phyloP scores from a whole-genome alignment of 53 echinoderm and acorn worm species.

The Crossaster papposus region DNA sequence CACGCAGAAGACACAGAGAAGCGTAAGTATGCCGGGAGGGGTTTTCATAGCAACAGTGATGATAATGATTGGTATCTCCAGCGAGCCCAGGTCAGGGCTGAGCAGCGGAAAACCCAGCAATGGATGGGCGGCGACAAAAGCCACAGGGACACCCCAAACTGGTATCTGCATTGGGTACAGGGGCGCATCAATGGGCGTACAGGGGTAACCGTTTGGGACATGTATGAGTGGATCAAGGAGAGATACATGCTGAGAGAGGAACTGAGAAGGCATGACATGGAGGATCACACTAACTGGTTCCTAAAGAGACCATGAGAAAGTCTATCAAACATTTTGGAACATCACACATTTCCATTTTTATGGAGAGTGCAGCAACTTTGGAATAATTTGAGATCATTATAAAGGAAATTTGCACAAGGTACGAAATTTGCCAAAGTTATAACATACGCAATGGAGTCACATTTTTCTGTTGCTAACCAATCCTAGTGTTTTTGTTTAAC shows the following conservation, averaged over 20 bases:
- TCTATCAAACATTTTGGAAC: neutral
- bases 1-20: constrained; percentile 5
- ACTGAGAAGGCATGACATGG: constrained; percentile 77
- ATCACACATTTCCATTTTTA: neutral
- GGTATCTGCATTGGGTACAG: constrained; percentile 83
- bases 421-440: no score
- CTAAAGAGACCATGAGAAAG: constrained; percentile 68
- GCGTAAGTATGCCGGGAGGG: constrained; percentile 70
- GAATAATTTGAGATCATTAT: neutral
- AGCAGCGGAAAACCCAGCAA: constrained; percentile 34
- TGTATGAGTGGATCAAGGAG: constrained; percentile 90
- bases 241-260: constrained; percentile 73
- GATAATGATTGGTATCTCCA: constrained; percentile 80
- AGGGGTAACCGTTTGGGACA: constrained; percentile 91
- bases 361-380: neutral
- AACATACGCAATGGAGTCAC: no score
- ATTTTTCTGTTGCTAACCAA: neutral
- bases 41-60: constrained; percentile 72
- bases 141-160: constrained; percentile 45
- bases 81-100: constrained; percentile 78
- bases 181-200: constrained; percentile 71
- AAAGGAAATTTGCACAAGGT: neutral
- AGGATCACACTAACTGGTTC: constrained; percentile 94
- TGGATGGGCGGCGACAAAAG: constrained; percentile 14
- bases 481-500: no score